Conservation (phyloP, 2,113 vertebrate species). For the Cyprinodon tularosa region DNA sequence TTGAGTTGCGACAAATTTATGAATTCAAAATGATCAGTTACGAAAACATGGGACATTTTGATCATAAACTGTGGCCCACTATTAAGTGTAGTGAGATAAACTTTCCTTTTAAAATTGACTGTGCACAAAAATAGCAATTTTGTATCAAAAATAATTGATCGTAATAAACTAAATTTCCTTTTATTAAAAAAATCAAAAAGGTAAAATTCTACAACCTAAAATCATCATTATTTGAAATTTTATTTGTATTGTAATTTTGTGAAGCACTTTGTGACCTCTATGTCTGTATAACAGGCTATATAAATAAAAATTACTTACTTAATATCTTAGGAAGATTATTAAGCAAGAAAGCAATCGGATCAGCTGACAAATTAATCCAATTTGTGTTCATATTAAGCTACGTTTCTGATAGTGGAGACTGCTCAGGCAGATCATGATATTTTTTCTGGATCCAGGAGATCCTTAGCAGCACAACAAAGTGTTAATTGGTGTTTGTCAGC, state of each 20-base stretch:
- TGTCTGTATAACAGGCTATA: too few relatives aligned
- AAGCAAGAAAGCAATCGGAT: neutral
- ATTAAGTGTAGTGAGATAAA: neutral
- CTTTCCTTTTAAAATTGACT: neutral
- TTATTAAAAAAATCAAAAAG: neutral
- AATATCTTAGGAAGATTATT: neutral
- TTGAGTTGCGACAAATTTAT: neutral
- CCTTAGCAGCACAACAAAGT: constrained; percentile 24
- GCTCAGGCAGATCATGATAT: constrained; percentile 3
- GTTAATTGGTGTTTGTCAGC: constrained; percentile 22
- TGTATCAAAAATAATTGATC: too few relatives aligned
- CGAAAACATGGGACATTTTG: neutral
- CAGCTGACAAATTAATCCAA: neutral
- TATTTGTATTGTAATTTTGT: too few relatives aligned
- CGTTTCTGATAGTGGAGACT: constrained; percentile 3
- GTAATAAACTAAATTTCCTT: neutral
- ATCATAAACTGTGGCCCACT: neutral
- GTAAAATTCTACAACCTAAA: neutral
- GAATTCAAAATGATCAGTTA: neutral
- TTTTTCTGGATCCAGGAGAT: constrained; percentile 27
- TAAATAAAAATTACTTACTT: neutral
- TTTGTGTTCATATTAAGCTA: neutral
- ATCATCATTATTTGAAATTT: too few relatives aligned
- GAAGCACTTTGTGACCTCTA: too few relatives aligned
- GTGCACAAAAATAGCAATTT: neutral